Evolutionary conservation across 2,888 invertebrate species (phyloP).

Genomic region (Athrips mouffetella): DNA sequence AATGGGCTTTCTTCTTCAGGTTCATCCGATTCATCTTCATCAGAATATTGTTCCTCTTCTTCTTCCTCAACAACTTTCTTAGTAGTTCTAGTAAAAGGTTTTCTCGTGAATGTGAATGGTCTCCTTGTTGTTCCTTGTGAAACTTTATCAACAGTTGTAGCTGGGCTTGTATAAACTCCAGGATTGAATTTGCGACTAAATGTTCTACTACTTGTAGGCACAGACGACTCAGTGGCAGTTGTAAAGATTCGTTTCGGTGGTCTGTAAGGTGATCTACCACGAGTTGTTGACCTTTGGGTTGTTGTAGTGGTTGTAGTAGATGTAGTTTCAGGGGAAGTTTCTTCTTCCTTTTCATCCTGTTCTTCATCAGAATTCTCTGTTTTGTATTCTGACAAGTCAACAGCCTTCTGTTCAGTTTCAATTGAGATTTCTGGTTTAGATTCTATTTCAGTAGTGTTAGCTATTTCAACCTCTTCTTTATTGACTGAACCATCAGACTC

Average conservation of each 20-base stretch:
- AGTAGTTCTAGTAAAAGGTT: slow-evolving; percentile 66
- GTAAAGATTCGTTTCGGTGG: slow-evolving; percentile 61
- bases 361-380: slow-evolving; percentile 19
- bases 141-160: slow-evolving; percentile 45
- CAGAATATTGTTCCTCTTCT: slow-evolving; percentile 59
- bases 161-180: slow-evolving; percentile 68
- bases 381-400: slow-evolving; percentile 44
- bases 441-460: slow-evolving; percentile 12
- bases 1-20: slow-evolving; percentile 60
- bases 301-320: slow-evolving; percentile 43
- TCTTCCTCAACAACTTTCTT: slow-evolving; percentile 40
- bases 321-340: slow-evolving; percentile 24
- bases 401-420: slow-evolving; percentile 39
- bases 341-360: neutral
- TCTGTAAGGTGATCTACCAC: slow-evolving; percentile 59
- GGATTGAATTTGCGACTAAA: slow-evolving; percentile 72
- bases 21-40: slow-evolving; percentile 47
- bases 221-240: slow-evolving; percentile 60
- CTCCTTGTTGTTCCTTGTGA: slow-evolving; percentile 42
- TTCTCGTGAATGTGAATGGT: slow-evolving; percentile 60
- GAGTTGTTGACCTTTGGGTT: slow-evolving; percentile 37
- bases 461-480: slow-evolving; percentile 17
- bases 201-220: slow-evolving; percentile 56
- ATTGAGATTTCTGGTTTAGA: slow-evolving; percentile 39
- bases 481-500: neutral